Evolutionary conservation across 2,888 invertebrate species (phyloP), one percentile per base, ranked within the genome.

Genomic region (Melinaea menophilus): DNA sequence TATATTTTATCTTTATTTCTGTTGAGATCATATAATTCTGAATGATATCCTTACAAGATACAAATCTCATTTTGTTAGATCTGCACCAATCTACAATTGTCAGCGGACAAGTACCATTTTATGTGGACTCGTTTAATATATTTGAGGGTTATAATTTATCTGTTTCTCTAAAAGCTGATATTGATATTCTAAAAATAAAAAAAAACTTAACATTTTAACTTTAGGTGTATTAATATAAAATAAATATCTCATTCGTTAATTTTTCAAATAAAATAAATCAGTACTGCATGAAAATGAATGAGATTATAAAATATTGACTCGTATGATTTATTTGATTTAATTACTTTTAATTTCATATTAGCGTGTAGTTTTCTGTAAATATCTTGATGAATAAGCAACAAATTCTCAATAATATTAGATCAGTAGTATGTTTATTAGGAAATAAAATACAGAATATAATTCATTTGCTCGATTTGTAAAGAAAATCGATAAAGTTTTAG

Each of bases 381-480:
- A 58, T 86, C 88, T 22, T 88, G 80, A 72, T 92, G 91, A 76
- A 92, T 90, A n/a, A 93, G 92, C 35, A 93, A 75, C 62, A 92
- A 72, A 67, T 79, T 85, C 72, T 92, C 92, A 65, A 92, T 92
- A 56, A 92, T 73, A 72, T 90, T 89, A 4, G 90, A 92, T 93
- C 93, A 93, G 74, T 93, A 92, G 55, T 91, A 22, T 22, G 22
- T 22, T 22, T 22, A 22, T 22, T 22, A 22, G 22, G 22, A 22
- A 22, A 22, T 22, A 22, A 22, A 22, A 22, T 22, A 22, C 22
- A 22, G 22, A 22, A 22, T 22, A 22, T 22, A 22, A 22, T 22
- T 22, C 22, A 22, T 22, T 22, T 22, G 22, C 22, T 22, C 22
- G 22, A 22, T 22, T 22, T 22, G 22, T 22, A 22, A 22, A 22